A percentile compares a stretch with the other conserved stretches of the same genome.
phyloP scores from a whole-genome alignment of 2,113 vertebrate genomes.

The Numenius arquata region DNA sequence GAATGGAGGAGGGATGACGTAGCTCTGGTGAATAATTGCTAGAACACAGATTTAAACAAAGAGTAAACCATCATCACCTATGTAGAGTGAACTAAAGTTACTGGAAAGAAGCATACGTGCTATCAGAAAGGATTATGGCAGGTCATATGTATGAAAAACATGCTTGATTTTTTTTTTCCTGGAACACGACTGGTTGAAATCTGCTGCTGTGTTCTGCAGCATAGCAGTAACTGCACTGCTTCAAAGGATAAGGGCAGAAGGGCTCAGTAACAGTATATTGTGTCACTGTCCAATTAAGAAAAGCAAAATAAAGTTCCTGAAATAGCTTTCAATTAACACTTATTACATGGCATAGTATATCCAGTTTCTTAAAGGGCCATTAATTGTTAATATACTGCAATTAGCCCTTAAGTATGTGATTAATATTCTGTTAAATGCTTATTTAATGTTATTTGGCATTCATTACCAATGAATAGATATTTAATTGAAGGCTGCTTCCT shows the following conservation, averaged over 20 bases:
- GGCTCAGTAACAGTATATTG: conserved; percentile 2
- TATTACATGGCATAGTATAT: conserved; percentile 23
- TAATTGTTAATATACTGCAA: conserved; percentile 68
- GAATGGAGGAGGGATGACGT: neutral
- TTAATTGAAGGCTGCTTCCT: conserved; percentile 63
- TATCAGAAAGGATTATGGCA: neutral
- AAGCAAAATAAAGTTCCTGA: conserved; percentile 40
- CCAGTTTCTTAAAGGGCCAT: conserved; percentile 55
- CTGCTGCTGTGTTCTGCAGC: neutral
- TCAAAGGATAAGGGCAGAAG: neutral
- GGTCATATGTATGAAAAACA: neutral
- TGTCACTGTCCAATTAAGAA: conserved; percentile 56
- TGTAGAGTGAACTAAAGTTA: neutral
- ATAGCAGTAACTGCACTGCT: neutral
- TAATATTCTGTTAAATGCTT: conserved; percentile 71
- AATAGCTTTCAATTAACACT: conserved; percentile 66
- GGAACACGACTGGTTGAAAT: neutral
- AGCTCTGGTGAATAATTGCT: neutral
- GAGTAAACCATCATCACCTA: neutral
- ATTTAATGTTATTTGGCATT: conserved; percentile 70
- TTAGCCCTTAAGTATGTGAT: conserved; percentile 65
- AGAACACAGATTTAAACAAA: neutral
- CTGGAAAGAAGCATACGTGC: neutral
- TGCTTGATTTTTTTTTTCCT: neutral
- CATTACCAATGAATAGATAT: conserved; percentile 59